These are phyloP conservation scores for Ennomos fuscantarius DNA, from an alignment of 2,888 invertebrate species.

Conservation along the genomic window DNA sequence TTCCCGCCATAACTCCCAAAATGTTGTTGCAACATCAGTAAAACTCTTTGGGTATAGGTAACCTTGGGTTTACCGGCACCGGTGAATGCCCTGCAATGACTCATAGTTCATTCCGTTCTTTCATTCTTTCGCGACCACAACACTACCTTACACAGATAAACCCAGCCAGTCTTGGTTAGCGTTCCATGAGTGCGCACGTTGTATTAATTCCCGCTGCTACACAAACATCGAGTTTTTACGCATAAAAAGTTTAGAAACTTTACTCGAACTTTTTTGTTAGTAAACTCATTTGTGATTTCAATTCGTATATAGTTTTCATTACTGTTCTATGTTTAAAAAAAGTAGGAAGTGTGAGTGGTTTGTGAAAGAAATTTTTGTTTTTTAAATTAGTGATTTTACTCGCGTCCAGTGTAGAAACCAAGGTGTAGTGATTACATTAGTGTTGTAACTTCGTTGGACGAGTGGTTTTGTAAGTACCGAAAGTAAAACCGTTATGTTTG, in stretches of 20 bases:
- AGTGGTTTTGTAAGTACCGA: conserved; percentile 61
- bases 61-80: conserved; percentile 16
- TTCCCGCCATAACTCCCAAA: too few species aligned
- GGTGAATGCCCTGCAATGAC: conserved; percentile 27
- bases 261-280: conserved; percentile 14
- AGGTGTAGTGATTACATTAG: conserved; percentile 22
- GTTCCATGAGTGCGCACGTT: conserved; percentile 22
- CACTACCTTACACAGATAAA: neutral
- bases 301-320: neutral
- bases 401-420: conserved; percentile 21
- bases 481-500: conserved; percentile 58
- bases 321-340: neutral
- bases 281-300: conserved; percentile 7
- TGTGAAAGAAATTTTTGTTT: conserved; percentile 6
- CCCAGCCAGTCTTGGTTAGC: conserved; percentile 31
- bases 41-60: conserved; percentile 10
- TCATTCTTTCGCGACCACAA: conserved; percentile 20
- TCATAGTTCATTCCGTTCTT: conserved; percentile 26
- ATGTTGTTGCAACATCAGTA: conserved; percentile 8
- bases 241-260: conserved; percentile 13
- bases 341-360: conserved; percentile 10
- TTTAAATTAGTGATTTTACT: conserved; percentile 17
- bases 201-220: conserved; percentile 18
- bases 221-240: conserved; percentile 21
- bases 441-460: conserved; percentile 49